These are phyloP conservation scores for Coregonus ussuriensis DNA, from an alignment of 2,797 vertebrate species.

Conservation along the genomic window DNA sequence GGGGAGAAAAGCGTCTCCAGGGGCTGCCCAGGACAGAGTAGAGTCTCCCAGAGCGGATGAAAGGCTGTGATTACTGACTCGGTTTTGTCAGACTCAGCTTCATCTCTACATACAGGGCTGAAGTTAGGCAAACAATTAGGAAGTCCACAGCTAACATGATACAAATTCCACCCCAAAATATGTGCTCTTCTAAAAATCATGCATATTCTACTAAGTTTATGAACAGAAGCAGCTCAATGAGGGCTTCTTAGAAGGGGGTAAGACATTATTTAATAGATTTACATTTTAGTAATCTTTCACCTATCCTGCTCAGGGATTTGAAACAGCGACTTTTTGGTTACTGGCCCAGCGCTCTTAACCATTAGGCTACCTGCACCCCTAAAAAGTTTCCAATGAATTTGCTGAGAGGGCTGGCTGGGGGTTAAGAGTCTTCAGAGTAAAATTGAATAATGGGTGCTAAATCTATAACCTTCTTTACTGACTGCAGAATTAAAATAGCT, in stretches of 20 bases:
- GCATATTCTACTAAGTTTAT: background rate
- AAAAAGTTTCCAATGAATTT: constrained; percentile 7
- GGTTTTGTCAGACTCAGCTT: background rate
- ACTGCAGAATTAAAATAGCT: background rate
- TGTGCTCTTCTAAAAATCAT: background rate
- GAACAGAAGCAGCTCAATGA: background rate
- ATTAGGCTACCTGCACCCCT: background rate
- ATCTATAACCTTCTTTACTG: background rate
- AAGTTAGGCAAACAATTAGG: background rate
- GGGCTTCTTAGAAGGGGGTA: background rate
- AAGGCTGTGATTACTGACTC: constrained; percentile 32
- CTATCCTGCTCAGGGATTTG: no score
- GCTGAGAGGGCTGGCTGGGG: background rate
- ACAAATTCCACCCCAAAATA: background rate
- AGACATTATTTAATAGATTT: background rate
- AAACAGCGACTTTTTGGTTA: no score
- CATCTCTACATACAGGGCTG: background rate
- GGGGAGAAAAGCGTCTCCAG: background rate
- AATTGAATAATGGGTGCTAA: constrained; percentile 5
- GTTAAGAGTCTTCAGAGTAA: constrained; percentile 32
- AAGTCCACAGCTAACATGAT: background rate
- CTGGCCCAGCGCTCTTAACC: no score
- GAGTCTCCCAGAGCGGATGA: background rate
- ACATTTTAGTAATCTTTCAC: no score
- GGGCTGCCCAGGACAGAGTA: background rate